phyloP scores from a whole-genome alignment of 1,140 invertebrate genomes.

The Drosophila virilis region DNA sequence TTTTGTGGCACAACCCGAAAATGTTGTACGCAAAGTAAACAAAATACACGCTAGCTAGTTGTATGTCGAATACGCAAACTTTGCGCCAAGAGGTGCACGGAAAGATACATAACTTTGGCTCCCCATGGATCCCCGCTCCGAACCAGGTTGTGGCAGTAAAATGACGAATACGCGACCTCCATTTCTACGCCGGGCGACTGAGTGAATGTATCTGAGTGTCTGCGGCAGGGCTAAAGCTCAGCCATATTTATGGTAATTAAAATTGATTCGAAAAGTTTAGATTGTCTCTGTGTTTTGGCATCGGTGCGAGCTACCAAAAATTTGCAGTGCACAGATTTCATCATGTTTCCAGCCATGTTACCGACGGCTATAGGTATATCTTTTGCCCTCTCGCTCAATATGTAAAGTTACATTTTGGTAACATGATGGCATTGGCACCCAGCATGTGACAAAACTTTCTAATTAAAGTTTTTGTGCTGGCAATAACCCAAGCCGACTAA shows the following conservation, averaged over 20 bases:
- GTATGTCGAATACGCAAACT: slow-evolving; percentile 19
- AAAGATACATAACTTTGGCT: slow-evolving; percentile 33
- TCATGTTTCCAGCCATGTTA: slow-evolving; percentile 51
- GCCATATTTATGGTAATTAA: slow-evolving; percentile 82
- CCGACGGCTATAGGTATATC: slow-evolving; percentile 33
- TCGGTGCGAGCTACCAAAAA: slow-evolving; percentile 46
- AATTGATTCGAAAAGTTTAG: slow-evolving; percentile 84
- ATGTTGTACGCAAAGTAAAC: slow-evolving; percentile 44
- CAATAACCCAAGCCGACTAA: slow-evolving; percentile 15
- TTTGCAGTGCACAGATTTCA: slow-evolving; percentile 48
- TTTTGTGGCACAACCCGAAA: slow-evolving; percentile 24
- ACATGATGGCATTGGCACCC: slow-evolving; percentile 38
- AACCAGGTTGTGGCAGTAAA: slow-evolving; percentile 21
- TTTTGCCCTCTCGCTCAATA: not conserved
- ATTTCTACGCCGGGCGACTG: slow-evolving; percentile 26
- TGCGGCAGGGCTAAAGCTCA: slow-evolving; percentile 60
- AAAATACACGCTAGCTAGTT: slow-evolving; percentile 41
- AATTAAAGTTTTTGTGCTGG: slow-evolving; percentile 66
- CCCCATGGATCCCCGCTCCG: slow-evolving; percentile 4
- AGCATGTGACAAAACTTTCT: slow-evolving; percentile 81
- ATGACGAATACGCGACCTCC: slow-evolving; percentile 55
- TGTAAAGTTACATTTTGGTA: slow-evolving; percentile 20
- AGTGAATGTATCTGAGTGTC: slow-evolving; percentile 31
- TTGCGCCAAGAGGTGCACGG: slow-evolving; percentile 19
- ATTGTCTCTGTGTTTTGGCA: slow-evolving; percentile 69